A percentile compares a stretch with the other conserved stretches of the same genome.
These are phyloP conservation scores for Allophyes oxyacanthae DNA, from an alignment of 2,888 invertebrate species.

Conservation along the genomic window DNA sequence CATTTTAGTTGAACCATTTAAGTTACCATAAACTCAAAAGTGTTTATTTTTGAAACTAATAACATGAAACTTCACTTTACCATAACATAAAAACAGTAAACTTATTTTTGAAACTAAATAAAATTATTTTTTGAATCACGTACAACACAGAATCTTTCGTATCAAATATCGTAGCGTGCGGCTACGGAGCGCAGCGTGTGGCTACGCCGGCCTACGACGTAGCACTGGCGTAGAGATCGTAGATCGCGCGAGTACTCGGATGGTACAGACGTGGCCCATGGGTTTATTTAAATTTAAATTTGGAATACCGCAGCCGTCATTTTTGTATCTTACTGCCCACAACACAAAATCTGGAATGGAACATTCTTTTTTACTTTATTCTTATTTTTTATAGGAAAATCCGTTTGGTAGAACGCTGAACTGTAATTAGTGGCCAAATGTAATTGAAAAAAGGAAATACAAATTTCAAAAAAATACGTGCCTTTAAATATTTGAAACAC, in stretches of 20 bases:
- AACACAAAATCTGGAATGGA: no score
- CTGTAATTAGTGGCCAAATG: no score
- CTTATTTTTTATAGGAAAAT: no score
- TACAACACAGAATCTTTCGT: slow-evolving; percentile 59
- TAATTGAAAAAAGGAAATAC: no score
- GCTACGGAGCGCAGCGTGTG: slow-evolving; percentile 73
- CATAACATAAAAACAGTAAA: slow-evolving; percentile 7
- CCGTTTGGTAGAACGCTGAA: no score
- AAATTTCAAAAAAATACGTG: background rate
- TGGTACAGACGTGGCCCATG: slow-evolving; percentile 4
- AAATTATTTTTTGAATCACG: slow-evolving; percentile 13
- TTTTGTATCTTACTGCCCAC: background rate
- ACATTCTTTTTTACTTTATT: no score
- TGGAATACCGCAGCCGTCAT: slow-evolving; percentile 27
- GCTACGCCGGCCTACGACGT: slow-evolving; percentile 82
- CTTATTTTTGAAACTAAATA: slow-evolving; percentile 24
- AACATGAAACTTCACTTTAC: slow-evolving; percentile 46
- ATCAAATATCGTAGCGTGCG: slow-evolving; percentile 62
- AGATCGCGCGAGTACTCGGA: slow-evolving; percentile 24
- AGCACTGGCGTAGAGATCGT: slow-evolving; percentile 75
- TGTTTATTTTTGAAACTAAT: slow-evolving; percentile 40
- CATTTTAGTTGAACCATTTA: slow-evolving; percentile 71
- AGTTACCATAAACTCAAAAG: slow-evolving; percentile 49
- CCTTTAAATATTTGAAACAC: background rate
- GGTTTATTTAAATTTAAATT: slow-evolving; percentile 47